Evolutionary conservation across 2,888 invertebrate genomes (phyloP).

Genomic region (Cephus sareptanus): DNA sequence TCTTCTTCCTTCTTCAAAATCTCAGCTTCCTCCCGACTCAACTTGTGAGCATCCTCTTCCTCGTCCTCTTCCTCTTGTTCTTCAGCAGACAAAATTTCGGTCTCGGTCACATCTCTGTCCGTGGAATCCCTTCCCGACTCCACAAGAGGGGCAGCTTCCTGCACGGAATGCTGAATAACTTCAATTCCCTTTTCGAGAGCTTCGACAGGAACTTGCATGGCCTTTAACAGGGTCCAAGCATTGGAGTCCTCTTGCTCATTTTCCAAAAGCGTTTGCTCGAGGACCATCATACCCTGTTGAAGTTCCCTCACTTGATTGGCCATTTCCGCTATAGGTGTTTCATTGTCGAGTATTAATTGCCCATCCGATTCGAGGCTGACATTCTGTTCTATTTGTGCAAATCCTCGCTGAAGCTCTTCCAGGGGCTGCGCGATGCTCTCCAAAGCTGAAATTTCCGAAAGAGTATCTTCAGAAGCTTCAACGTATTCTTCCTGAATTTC

Average conservation of each 20-base stretch:
- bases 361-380: slow-evolving; percentile 14
- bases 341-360: slow-evolving; percentile 1
- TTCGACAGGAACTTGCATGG: slow-evolving; percentile 21
- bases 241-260: slow-evolving; percentile 22
- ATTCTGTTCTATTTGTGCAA: slow-evolving; percentile 18
- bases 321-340: slow-evolving; percentile 10
- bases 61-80: slow-evolving; percentile 33
- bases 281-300: slow-evolving; percentile 17
- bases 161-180: slow-evolving; percentile 6
- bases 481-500: slow-evolving; percentile 51
- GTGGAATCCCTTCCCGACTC: slow-evolving; percentile 30
- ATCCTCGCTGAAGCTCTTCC: slow-evolving; percentile 42
- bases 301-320: slow-evolving; percentile 12
- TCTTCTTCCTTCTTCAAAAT: slow-evolving; percentile 22
- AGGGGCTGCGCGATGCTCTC: slow-evolving; percentile 50
- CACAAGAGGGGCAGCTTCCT: slow-evolving; percentile 14
- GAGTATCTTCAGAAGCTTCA: slow-evolving; percentile 39
- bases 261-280: slow-evolving; percentile 20
- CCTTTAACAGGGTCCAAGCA: slow-evolving; percentile 17
- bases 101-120: slow-evolving; percentile 24
- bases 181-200: slow-evolving; percentile 23
- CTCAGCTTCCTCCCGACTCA: slow-evolving; percentile 23
- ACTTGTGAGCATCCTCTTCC: slow-evolving; percentile 26
- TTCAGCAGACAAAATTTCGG: slow-evolving; percentile 35
- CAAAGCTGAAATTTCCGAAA: slow-evolving; percentile 55